phyloP scores from a whole-genome alignment of 2,113 vertebrate species.

The Nibea coibor region DNA sequence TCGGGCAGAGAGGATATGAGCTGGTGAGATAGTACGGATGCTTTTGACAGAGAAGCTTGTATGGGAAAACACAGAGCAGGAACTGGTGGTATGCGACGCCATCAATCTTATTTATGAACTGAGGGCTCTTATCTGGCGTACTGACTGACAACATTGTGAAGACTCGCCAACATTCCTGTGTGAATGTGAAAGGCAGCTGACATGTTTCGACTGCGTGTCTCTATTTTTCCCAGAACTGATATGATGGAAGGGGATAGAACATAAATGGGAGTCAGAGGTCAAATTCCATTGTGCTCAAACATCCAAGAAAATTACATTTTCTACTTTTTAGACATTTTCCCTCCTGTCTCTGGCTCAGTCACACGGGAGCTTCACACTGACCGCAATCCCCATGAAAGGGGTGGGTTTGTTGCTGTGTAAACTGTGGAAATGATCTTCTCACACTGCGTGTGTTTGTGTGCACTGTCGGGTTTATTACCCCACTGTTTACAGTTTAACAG shows the following conservation, averaged over 20 bases:
- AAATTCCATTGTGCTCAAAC: conserved; percentile 66
- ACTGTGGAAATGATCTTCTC: conserved; percentile 44
- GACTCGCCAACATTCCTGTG: conserved; percentile 79
- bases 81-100: conserved; percentile 70
- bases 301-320: conserved; percentile 50
- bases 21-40: conserved; percentile 65
- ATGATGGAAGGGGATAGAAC: conserved; percentile 61
- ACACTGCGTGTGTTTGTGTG: conserved; percentile 47
- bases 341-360: conserved; percentile 24
- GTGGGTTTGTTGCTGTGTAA: conserved; percentile 55
- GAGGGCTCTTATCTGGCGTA: conserved; percentile 68
- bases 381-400: conserved; percentile 41
- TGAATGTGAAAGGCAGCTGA: conserved; percentile 75
- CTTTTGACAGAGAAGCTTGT: conserved; percentile 55
- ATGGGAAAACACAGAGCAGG: conserved; percentile 76
- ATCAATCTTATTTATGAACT: conserved; percentile 82
- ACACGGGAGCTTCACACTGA: conserved; percentile 38
- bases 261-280: conserved; percentile 61
- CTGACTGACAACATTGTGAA: conserved; percentile 75
- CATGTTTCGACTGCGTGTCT: conserved; percentile 74
- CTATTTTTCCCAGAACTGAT: conserved; percentile 59
- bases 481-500: conserved; percentile 59
- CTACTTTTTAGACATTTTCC: conserved; percentile 19
- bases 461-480: conserved; percentile 36
- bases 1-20: conserved; percentile 67